Evolutionary conservation across 2,113 vertebrate species (phyloP), one percentile per base, ranked within the genome.

Genomic region (Chaetura pelagica): DNA sequence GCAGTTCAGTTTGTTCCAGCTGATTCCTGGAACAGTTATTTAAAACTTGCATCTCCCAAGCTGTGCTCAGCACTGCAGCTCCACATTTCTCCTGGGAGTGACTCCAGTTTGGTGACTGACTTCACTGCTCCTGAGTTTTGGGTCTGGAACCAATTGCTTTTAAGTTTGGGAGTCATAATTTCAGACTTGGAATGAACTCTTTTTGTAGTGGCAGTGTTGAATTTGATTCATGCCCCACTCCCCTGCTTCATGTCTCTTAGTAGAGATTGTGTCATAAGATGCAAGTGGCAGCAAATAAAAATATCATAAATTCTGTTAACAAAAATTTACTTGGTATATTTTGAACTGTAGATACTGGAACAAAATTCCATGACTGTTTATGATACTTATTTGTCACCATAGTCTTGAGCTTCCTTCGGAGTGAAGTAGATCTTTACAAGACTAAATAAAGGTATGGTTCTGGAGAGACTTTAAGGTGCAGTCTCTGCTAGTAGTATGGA

Each of bases 231-330:
- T 20, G 21, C 48, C 48, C 48, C 48, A 49, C 12, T 4, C 5
- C 6, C 8, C 10, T 1, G 2, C 32, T 67, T 32, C 6, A 2
- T 6, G 9, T n/a, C 92, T 87, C 24, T 75, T 15, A 2, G 5
- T 35, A 21, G 12, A 57, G 13, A 52, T 23, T 23, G 5, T 51
- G 13, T 61, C 32, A 54, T 27, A 19, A 38, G 52, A 9, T 12
- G 35, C 3, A 66, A 85, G 9, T 7, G 12, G 12, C 18, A 55
- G 29, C 5, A 35, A 64, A 48, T 32, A 9, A 2, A 49, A 58
- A 32, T 52, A 34, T 29, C 55, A 12, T 11, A 58, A 30, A 35
- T 62, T 73, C 8, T 69, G 1, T 62, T 64, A 42, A 64, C 63
- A 40, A 55, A 30, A 1, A 66, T 34, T 42, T 38, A 38, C 6